Conservation (phyloP, 1,140 invertebrate genomes). For the Arion vulgaris region DNA sequence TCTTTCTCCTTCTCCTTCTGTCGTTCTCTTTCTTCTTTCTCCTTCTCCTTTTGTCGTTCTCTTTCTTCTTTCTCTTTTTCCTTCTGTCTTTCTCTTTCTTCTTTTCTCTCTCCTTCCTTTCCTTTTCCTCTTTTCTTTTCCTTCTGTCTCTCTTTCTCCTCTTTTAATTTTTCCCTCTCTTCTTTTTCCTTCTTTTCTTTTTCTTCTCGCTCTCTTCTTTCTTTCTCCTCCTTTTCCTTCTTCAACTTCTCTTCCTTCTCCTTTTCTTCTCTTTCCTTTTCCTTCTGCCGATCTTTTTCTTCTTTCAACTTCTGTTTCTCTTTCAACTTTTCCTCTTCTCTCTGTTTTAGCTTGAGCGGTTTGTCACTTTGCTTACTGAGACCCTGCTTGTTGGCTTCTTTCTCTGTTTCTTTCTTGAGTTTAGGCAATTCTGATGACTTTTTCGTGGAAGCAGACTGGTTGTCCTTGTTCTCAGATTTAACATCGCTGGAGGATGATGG, state of each 20-base stretch:
- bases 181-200: slow-evolving; percentile 33
- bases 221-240: slow-evolving; percentile 37
- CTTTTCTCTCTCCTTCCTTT: slow-evolving; percentile 31
- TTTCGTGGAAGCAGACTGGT: not conserved
- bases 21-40: slow-evolving; percentile 21
- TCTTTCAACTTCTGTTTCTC: slow-evolving; percentile 41
- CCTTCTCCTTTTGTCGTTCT: slow-evolving; percentile 46
- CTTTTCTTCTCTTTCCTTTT: slow-evolving; percentile 37
- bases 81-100: slow-evolving; percentile 26
- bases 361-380: slow-evolving; percentile 32
- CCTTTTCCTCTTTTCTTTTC: slow-evolving; percentile 35
- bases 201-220: slow-evolving; percentile 25
- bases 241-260: slow-evolving; percentile 21
- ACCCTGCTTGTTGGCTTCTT: slow-evolving; percentile 25
- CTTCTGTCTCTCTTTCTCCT: slow-evolving; percentile 46
- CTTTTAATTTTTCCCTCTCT: slow-evolving; percentile 38
- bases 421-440: slow-evolving; percentile 51
- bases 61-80: slow-evolving; percentile 46
- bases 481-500: not conserved
- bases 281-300: slow-evolving; percentile 43
- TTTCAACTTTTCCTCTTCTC: slow-evolving; percentile 19
- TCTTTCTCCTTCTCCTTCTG: slow-evolving; percentile 31
- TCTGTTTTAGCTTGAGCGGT: slow-evolving; percentile 5
- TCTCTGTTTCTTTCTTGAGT: slow-evolving; percentile 45
- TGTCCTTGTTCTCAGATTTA: slow-evolving; percentile 34